Conservation (phyloP, 2,797 vertebrate species). For the Melanotaenia trifasciata region DNA sequence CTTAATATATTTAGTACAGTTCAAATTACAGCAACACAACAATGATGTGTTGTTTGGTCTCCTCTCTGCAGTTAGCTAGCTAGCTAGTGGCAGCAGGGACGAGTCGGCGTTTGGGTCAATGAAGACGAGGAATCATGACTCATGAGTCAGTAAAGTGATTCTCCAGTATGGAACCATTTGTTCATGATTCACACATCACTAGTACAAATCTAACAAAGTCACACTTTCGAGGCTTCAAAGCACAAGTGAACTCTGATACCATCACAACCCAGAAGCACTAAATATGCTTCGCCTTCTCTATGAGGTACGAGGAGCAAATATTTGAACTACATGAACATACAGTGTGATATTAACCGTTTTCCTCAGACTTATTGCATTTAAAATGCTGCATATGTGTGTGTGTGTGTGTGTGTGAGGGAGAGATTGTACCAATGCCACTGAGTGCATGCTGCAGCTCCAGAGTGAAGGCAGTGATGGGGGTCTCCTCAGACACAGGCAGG, state of each 20-base stretch:
- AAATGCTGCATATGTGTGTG: neutral
- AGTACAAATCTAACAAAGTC: no score
- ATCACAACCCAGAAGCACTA: neutral
- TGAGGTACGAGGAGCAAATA: neutral
- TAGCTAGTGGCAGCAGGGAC: no score
- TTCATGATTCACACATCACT: no score
- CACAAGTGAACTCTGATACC: neutral
- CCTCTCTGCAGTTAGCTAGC: no score
- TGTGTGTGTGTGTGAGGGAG: slow-evolving; percentile 18
- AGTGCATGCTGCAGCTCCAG: slow-evolving; percentile 94
- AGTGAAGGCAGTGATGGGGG: slow-evolving; percentile 91
- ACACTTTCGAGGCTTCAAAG: no score
- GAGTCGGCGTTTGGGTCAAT: no score
- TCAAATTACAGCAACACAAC: no score
- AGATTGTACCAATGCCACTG: slow-evolving; percentile 86
- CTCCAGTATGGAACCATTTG: no score
- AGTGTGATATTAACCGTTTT: neutral
- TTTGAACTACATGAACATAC: neutral
- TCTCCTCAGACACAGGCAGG: slow-evolving; percentile 92
- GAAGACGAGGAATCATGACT: no score
- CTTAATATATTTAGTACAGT: no score
- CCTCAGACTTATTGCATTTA: neutral
- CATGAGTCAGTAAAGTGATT: no score
- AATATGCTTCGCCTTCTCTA: neutral
- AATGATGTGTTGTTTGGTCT: no score